These are phyloP conservation scores for Seira ritae DNA, from an alignment of 2,888 invertebrate genomes.

Conservation along the genomic window DNA sequence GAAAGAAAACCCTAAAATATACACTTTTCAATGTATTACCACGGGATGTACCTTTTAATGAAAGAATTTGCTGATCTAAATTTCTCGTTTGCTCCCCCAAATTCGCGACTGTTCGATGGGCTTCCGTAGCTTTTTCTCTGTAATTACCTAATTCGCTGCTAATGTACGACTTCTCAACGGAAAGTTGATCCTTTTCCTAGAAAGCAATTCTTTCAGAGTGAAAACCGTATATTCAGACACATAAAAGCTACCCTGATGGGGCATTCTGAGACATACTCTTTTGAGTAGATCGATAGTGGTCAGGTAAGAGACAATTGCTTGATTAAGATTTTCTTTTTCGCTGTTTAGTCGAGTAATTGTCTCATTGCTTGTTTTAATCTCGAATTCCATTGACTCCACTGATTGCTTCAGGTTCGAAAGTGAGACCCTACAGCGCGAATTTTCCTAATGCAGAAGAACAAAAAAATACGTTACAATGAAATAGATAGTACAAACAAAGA, in stretches of 20 bases:
- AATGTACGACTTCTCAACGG: conserved; percentile 70
- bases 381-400: conserved; percentile 70
- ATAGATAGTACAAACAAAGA: too few relatives aligned
- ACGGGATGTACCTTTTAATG: conserved; percentile 62
- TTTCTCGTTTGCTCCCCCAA: conserved; percentile 69
- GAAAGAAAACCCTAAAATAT: conserved; percentile 1
- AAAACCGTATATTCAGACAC: neutral
- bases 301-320: conserved; percentile 71
- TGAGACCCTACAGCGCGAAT: conserved; percentile 69
- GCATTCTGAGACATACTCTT: conserved; percentile 58
- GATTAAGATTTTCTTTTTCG: conserved; percentile 72
- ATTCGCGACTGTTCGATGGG: conserved; percentile 68
- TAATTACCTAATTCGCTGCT: conserved; percentile 69
- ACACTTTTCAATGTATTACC: neutral
- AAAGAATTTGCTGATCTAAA: conserved; percentile 69
- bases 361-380: conserved; percentile 67
- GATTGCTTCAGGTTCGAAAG: conserved; percentile 69
- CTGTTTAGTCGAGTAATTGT: conserved; percentile 68
- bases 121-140: conserved; percentile 68
- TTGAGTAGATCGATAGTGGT: conserved; percentile 71
- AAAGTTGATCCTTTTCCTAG: conserved; percentile 72
- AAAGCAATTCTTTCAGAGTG: neutral
- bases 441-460: conserved; percentile 68
- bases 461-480: conserved; percentile 7
- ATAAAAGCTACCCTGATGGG: conserved; percentile 29